Evolutionary conservation across 53 echinoderm and acorn worm species (phyloP).

Genomic region (Actinopyga echinites): DNA sequence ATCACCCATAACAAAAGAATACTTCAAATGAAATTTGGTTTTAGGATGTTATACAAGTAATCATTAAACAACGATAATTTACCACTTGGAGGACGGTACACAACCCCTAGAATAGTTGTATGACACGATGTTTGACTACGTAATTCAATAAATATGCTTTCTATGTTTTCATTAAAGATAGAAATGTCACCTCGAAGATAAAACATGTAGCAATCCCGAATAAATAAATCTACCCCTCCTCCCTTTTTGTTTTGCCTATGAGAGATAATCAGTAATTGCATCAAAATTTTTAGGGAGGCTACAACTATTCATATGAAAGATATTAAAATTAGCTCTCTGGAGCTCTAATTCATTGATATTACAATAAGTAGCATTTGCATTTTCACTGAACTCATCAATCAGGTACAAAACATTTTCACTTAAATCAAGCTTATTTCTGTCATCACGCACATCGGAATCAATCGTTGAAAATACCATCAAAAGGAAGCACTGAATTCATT

Average conservation of each 20-base stretch:
- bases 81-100: constrained; percentile 3
- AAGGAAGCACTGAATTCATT: too few relatives aligned
- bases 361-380: too few relatives aligned
- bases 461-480: too few relatives aligned
- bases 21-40: background rate
- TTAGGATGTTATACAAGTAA: background rate
- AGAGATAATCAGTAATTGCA: background rate
- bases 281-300: background rate
- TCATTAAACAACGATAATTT: background rate
- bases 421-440: too few relatives aligned
- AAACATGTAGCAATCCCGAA: background rate
- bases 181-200: background rate
- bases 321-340: too few relatives aligned
- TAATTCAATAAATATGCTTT: background rate
- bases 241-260: background rate
- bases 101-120: background rate
- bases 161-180: constrained; percentile 2
- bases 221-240: background rate
- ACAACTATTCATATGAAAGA: too few relatives aligned
- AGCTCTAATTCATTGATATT: too few relatives aligned
- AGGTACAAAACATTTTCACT: too few relatives aligned
- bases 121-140: background rate
- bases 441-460: too few relatives aligned
- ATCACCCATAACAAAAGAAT: background rate
- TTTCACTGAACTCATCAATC: too few relatives aligned